Conservation (phyloP, 2,888 invertebrate species). For the Brassicogethes aeneus region DNA sequence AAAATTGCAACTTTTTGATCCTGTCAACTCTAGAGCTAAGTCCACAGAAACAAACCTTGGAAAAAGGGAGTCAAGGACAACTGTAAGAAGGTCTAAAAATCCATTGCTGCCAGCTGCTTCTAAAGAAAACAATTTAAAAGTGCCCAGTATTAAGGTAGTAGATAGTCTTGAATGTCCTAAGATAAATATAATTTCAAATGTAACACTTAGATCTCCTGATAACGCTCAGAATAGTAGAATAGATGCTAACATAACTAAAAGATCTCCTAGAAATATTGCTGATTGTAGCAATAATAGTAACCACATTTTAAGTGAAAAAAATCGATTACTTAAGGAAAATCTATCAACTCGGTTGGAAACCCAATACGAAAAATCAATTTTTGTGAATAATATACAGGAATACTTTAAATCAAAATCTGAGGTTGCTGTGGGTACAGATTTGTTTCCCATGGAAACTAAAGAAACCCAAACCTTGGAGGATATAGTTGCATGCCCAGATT, state of each 20-base stretch:
- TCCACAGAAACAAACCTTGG: background rate
- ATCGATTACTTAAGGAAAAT: too few relatives aligned
- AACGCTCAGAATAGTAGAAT: background rate
- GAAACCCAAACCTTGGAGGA: conserved; percentile 16
- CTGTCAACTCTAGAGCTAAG: background rate
- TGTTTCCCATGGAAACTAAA: conserved; percentile 8
- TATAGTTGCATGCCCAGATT: conserved; percentile 29
- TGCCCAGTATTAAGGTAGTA: background rate
- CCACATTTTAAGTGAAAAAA: too few relatives aligned
- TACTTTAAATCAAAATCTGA: background rate
- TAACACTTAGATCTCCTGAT: background rate
- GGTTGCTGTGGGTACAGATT: background rate
- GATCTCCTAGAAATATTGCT: too few relatives aligned
- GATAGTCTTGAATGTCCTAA: background rate
- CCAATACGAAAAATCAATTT: background rate
- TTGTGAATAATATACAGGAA: background rate
- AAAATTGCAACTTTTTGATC: background rate
- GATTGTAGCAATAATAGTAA: too few relatives aligned
- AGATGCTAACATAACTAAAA: background rate
- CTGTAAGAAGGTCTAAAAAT: background rate
- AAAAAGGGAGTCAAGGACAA: background rate
- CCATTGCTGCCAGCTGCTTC: background rate
- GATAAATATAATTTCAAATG: too few relatives aligned
- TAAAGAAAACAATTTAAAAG: background rate
- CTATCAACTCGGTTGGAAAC: too few relatives aligned